Evolutionary conservation across 2,888 invertebrate genomes (phyloP).

Genomic region (Spatulosminthurus flaviceps): DNA sequence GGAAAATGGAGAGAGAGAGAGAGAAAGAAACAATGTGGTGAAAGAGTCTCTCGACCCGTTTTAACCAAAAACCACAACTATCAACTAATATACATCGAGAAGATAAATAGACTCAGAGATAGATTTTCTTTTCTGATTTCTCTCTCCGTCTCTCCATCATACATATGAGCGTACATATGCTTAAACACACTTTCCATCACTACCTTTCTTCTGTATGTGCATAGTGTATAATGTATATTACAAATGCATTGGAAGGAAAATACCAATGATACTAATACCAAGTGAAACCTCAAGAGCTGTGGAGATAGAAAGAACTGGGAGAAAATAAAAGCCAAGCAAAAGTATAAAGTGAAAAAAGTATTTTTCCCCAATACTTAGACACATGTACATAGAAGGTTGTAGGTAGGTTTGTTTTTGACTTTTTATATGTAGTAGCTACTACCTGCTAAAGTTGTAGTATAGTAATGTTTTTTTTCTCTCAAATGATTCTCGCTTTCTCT

Average conservation of each 20-base stretch:
- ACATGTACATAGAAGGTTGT: too few relatives aligned
- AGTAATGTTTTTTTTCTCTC: slow-evolving; percentile 7
- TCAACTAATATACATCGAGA: slow-evolving; percentile 14
- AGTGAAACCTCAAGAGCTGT: too few relatives aligned
- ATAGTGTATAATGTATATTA: too few relatives aligned
- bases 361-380: background rate
- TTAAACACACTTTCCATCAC: too few relatives aligned
- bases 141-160: background rate
- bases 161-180: too few relatives aligned
- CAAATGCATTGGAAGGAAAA: too few relatives aligned
- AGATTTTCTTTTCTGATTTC: slow-evolving; percentile 8
- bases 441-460: too few relatives aligned
- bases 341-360: background rate
- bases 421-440: too few relatives aligned
- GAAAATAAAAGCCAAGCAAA: background rate
- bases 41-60: slow-evolving; percentile 4
- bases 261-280: too few relatives aligned
- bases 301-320: too few relatives aligned
- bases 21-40: slow-evolving; percentile 1
- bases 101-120: slow-evolving; percentile 14
- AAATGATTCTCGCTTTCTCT: slow-evolving; percentile 9
- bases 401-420: too few relatives aligned
- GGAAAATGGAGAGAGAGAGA: background rate
- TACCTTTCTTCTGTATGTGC: too few relatives aligned
- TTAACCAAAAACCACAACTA: slow-evolving; percentile 5